Evolutionary conservation across 2,888 invertebrate genomes (phyloP).

Genomic region (Adelognathus sp.): DNA sequence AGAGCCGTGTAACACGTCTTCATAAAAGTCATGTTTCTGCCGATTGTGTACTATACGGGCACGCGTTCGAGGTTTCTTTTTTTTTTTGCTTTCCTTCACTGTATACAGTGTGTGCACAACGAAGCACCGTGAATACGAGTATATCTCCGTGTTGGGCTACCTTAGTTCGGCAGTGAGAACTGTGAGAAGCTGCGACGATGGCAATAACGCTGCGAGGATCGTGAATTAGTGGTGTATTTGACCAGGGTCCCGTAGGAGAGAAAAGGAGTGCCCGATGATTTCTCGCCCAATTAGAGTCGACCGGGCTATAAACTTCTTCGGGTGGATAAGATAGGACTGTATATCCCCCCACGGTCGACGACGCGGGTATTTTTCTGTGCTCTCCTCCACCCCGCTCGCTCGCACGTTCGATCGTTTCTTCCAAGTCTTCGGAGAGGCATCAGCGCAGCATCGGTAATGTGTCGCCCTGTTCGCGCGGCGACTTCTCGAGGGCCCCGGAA

Average conservation of each 20-base stretch:
- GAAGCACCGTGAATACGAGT: too few species aligned
- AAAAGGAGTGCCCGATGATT: slow-evolving; percentile 80
- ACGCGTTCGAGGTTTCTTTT: slow-evolving; percentile 31
- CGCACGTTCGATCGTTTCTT: slow-evolving; percentile 39
- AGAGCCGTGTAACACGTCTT: slow-evolving; percentile 72
- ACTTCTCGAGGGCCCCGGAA: slow-evolving; percentile 65
- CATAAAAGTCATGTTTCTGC: slow-evolving; percentile 66
- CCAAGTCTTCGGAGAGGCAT: slow-evolving; percentile 58
- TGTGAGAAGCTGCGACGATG: slow-evolving; percentile 44
- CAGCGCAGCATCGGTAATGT: slow-evolving; percentile 57
- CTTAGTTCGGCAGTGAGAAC: neutral
- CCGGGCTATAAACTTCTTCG: slow-evolving; percentile 79
- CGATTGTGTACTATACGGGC: slow-evolving; percentile 23
- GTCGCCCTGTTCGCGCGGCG: slow-evolving; percentile 32
- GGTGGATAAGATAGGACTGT: slow-evolving; percentile 79
- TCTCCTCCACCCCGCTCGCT: neutral
- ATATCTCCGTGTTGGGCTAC: too few species aligned
- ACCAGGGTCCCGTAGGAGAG: slow-evolving; percentile 71
- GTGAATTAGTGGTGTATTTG: slow-evolving; percentile 75
- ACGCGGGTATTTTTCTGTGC: slow-evolving; percentile 37
- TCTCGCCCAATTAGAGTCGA: slow-evolving; percentile 81
- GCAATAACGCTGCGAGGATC: slow-evolving; percentile 77
- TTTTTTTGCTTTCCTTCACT: neutral
- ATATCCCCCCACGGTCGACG: slow-evolving; percentile 61
- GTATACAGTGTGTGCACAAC: too few species aligned